Evolutionary conservation across 92 coral and sea anemone genomes (phyloP), one percentile per base, ranked within the genome.

Genomic region (Galaxea fascicularis): DNA sequence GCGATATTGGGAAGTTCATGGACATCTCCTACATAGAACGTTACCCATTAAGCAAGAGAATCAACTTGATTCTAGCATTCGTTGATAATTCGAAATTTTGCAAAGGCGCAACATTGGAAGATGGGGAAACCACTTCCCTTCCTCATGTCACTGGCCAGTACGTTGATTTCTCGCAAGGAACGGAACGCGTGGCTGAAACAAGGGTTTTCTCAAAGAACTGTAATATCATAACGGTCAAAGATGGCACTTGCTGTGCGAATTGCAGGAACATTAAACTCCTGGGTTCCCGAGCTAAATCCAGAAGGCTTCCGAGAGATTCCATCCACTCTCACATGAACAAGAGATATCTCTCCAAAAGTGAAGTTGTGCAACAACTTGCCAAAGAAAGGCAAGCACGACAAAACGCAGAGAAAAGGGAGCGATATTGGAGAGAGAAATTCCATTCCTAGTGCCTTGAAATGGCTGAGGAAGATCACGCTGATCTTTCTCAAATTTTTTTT

Each of bases 381-480:
- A 18, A 64, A 21, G 85, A 78, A 27, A 65, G 70, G 73, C 76
- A 77, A 47, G 70, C 69, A 58, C 60, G 57, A n/a, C 25, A 46
- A 21, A 86, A 86, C n/a, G 73, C 85, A 22, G 62, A 66, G 59
- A 70, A 58, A 62, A 47, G 89, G 62, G 77, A 73, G 62, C 57
- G 58, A 25, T 84, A 84, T 47, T 84, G 88, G 88, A 60, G 75
- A 31, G 88, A 76, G 46, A 76, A 76, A 51, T 83, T 53, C 56
- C n/a, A 58, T 41, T n/a, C 51, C 25, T 74, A 76, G 57, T 14
- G 64, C 24, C 24, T 75, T 66, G 88, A 84, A 60, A 76, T 84
- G 65, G 82, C 62, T n/a, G 45, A 39, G 25, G 75, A 57, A 26
- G 88, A 84, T 53, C 74, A 84, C 75, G 47, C 62, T 21, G 88